Conservation (phyloP, 2,113 vertebrate species). For the Tretioscincus oriximinensis region DNA sequence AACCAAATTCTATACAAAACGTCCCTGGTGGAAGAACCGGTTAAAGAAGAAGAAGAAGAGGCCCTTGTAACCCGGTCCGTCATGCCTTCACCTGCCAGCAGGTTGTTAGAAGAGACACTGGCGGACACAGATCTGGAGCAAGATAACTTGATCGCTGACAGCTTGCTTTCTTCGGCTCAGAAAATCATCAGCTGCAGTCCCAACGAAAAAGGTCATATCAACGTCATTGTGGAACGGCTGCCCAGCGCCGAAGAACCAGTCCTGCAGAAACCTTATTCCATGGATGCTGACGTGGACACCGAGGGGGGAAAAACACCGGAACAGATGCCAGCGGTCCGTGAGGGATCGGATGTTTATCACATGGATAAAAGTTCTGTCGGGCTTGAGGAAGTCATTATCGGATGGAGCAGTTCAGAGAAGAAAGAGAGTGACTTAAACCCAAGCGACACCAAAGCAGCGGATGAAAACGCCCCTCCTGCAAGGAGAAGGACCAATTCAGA, state of each 20-base stretch:
- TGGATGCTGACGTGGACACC: conserved; percentile 73
- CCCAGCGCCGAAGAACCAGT: conserved; percentile 85
- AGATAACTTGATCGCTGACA: conserved; percentile 78
- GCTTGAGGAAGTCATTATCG: conserved; percentile 76
- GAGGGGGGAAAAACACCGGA: conserved; percentile 67
- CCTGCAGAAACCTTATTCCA: conserved; percentile 80
- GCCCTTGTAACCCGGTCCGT: conserved; percentile 49
- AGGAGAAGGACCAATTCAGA: conserved; percentile 93
- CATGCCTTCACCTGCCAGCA: conserved; percentile 63
- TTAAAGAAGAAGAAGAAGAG: conserved; percentile 57
- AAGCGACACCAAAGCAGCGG: conserved; percentile 58
- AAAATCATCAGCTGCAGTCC: conserved; percentile 93
- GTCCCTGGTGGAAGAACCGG: conserved; percentile 17
- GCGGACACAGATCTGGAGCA: conserved; percentile 76
- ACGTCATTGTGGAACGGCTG: conserved; percentile 96
- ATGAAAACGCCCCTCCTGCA: conserved; percentile 88
- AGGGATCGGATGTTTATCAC: conserved; percentile 56
- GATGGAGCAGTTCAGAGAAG: conserved; percentile 72
- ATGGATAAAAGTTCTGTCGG: conserved; percentile 62
- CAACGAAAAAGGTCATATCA: conserved; percentile 89
- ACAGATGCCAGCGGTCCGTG: conserved; percentile 53
- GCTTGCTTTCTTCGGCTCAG: conserved; percentile 92
- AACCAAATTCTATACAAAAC: conserved; percentile 50
- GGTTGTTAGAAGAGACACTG: conserved; percentile 78
- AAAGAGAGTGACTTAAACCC: conserved; percentile 64